These are phyloP conservation scores for Epinephelus awoara DNA, from an alignment of 2,797 vertebrate species.

Conservation along the genomic window DNA sequence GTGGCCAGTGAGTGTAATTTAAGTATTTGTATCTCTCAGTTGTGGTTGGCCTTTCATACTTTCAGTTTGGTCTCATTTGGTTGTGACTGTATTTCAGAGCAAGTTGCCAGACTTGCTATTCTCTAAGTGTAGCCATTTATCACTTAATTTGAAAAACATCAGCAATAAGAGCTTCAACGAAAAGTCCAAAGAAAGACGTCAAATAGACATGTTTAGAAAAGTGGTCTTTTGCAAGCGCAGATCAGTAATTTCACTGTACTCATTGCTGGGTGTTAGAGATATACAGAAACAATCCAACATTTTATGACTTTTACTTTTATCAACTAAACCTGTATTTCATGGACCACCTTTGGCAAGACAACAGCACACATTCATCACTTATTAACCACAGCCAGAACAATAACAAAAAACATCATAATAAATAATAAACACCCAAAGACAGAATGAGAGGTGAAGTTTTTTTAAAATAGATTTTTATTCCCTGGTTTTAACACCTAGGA, in stretches of 20 bases:
- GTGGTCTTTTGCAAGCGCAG: constrained; percentile 11
- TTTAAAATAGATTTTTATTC: neutral
- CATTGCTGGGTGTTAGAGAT: neutral
- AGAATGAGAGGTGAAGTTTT: neutral
- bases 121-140: too few relatives aligned
- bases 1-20: too few relatives aligned
- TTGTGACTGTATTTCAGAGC: too few relatives aligned
- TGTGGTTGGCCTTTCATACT: too few relatives aligned
- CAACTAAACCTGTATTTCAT: neutral
- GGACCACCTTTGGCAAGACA: constrained; percentile 10
- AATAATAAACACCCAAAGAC: constrained; percentile 22
- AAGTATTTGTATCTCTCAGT: too few relatives aligned
- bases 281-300: neutral
- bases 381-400: constrained; percentile 24
- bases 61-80: too few relatives aligned
- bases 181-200: too few relatives aligned
- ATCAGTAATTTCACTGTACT: constrained; percentile 1
- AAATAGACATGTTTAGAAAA: too few relatives aligned
- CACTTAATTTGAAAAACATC: too few relatives aligned
- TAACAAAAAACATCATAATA: constrained; percentile 13
- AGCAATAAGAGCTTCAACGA: too few relatives aligned
- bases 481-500: neutral
- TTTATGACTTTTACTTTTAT: constrained; percentile 10
- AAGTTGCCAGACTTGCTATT: too few relatives aligned
- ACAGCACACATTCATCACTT: constrained; percentile 8